Evolutionary conservation across 2,113 vertebrate genomes (phyloP), one percentile per base, ranked within the genome.

Genomic region (Pontoporia blainvillei): DNA sequence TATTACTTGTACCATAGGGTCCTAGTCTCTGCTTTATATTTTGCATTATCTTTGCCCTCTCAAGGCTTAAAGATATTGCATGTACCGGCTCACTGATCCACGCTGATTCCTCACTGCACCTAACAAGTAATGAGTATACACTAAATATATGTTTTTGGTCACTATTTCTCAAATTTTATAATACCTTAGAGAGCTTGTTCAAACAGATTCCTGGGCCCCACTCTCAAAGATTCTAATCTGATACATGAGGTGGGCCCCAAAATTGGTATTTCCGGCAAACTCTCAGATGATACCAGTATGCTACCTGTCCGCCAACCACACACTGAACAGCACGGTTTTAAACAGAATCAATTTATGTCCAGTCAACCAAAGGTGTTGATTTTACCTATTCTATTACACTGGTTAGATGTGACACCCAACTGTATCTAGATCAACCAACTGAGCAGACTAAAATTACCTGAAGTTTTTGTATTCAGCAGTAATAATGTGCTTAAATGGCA

Each of bases 151-250:
- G 39, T 36, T 76, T 52, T 78, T 93, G 61, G 76, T 52, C 85
- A 84, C n/a, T 67, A 69, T 44, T 96, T 84, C 49, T 84, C 52
- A 62, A 92, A 93, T 62, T 89, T 83, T 64, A 54, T n/a, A n/a
- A 31, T 54, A 69, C 29, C 8, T 85, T 29, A 61, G 29, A 85
- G n/a, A 93, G 62, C 41, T 62, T 36, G 8, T 88, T 52, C 66
- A 41, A 82, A 71, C 41, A 76, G 39, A 84, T 62, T 67, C 31
- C 41, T 69, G n/a, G 61, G 41, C 18, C 69, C 59, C 4, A 39
- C 5, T 46, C 52, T 18, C 61, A 76, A 27, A 84, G 44, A 92
- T n/a, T 93, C n/a, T 64, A 69, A 83, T 54, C 71, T 36, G 29
- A 44, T 20, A 93, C 20, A 6, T 83, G 34, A 31, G 69, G n/a